Evolutionary conservation across 2,797 vertebrate species (phyloP).

Genomic region (Scolopax rusticola): DNA sequence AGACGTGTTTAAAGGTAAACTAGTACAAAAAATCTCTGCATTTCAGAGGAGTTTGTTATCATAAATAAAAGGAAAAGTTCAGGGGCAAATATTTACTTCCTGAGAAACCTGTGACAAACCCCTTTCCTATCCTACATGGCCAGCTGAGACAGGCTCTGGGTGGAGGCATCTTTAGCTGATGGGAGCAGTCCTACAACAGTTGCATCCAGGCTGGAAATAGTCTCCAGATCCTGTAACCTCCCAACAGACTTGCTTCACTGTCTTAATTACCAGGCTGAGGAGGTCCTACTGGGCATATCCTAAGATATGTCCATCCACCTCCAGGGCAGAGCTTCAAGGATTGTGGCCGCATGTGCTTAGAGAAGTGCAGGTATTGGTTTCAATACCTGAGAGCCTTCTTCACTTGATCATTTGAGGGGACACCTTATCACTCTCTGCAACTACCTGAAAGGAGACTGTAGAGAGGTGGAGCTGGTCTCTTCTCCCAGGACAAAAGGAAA

Average conservation of each 20-base stretch:
- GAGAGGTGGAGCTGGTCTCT: neutral
- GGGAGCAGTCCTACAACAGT: neutral
- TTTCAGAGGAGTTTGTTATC: neutral
- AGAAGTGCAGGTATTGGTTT: neutral
- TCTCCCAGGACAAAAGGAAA: neutral
- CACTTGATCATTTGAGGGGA: neutral
- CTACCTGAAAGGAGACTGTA: neutral
- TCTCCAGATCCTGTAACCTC: neutral
- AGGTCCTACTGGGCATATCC: neutral
- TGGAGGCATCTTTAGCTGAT: neutral
- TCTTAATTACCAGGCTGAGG: neutral
- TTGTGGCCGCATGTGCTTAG: rapidly evolving
- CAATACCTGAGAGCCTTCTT: neutral
- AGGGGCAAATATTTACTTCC: neutral
- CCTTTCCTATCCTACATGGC: neutral
- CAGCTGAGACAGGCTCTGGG: neutral
- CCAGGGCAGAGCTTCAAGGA: neutral
- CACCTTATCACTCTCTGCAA: neutral
- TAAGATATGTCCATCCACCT: neutral
- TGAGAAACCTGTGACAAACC: neutral
- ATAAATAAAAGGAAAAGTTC: neutral
- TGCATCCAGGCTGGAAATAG: neutral
- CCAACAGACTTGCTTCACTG: neutral
- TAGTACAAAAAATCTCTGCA: rapidly evolving
- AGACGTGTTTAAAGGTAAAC: neutral